These are phyloP conservation scores for Rhinoderma darwinii DNA, from an alignment of 2,113 vertebrate species.

Conservation along the genomic window DNA sequence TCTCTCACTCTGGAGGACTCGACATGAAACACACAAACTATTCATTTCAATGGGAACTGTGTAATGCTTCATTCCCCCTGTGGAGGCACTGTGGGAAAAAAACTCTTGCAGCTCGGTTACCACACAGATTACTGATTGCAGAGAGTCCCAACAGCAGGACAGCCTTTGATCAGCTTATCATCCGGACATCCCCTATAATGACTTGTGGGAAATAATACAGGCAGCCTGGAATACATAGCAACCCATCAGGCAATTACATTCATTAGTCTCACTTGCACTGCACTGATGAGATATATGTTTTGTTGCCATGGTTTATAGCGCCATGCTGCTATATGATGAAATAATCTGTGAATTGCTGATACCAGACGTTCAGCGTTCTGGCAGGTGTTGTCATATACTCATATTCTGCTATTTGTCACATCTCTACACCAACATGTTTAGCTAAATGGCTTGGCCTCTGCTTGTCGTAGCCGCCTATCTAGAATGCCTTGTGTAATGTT, in stretches of 20 bases:
- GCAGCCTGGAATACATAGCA: no score
- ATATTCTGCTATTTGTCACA: constrained; percentile 5
- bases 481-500: constrained; percentile 3
- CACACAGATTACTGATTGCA: no score
- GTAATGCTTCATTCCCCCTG: neutral
- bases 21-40: neutral
- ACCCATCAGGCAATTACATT: neutral
- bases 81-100: neutral
- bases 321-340: constrained; percentile 14
- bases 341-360: neutral
- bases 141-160: no score
- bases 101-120: no score
- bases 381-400: constrained; percentile 14
- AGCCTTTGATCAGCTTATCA: neutral
- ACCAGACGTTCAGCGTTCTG: neutral
- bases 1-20: neutral
- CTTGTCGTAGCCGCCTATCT: neutral
- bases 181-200: neutral
- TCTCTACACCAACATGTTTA: neutral
- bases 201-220: neutral
- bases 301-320: neutral
- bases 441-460: neutral
- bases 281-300: neutral
- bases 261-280: neutral
- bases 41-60: neutral